phyloP scores from a whole-genome alignment of 2,888 invertebrate genomes.

The Leptarthrus brevirostris region DNA sequence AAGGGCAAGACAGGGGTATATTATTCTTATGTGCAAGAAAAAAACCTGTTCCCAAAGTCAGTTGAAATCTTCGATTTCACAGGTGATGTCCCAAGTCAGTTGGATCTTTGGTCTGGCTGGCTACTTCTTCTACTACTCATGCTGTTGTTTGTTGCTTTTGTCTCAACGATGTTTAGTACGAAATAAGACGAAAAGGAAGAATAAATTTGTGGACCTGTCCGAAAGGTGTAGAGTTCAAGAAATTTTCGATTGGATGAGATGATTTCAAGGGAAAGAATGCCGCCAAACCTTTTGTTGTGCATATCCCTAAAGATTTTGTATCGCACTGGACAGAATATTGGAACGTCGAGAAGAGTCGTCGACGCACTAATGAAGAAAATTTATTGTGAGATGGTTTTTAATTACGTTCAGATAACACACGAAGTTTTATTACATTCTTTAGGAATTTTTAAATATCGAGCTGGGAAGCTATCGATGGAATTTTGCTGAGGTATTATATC shows the following conservation, averaged over 20 bases:
- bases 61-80: slow-evolving; percentile 45
- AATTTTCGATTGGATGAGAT: slow-evolving; percentile 37
- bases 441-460: slow-evolving; percentile 21
- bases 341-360: slow-evolving; percentile 19
- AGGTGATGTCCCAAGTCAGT: slow-evolving; percentile 21
- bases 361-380: slow-evolving; percentile 66
- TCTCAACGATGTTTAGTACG: slow-evolving; percentile 16
- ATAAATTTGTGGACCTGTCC: slow-evolving; percentile 43
- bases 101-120: not conserved
- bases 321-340: not conserved
- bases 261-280: slow-evolving; percentile 41
- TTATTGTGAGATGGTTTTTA: slow-evolving; percentile 68
- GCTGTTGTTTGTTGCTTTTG: slow-evolving; percentile 27
- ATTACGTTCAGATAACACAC: slow-evolving; percentile 65
- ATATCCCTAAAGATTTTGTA: not conserved
- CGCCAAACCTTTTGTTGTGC: slow-evolving; percentile 38
- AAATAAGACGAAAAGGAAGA: not conserved
- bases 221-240: slow-evolving; percentile 41
- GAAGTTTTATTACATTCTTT: slow-evolving; percentile 29
- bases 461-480: not conserved
- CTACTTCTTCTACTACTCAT: slow-evolving; percentile 35
- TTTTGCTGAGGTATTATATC: slow-evolving; percentile 1
- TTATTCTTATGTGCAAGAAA: not conserved
- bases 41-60: slow-evolving; percentile 22
- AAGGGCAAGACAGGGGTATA: not conserved